phyloP scores from a whole-genome alignment of 2,797 vertebrate species.

The Columba guinea region DNA sequence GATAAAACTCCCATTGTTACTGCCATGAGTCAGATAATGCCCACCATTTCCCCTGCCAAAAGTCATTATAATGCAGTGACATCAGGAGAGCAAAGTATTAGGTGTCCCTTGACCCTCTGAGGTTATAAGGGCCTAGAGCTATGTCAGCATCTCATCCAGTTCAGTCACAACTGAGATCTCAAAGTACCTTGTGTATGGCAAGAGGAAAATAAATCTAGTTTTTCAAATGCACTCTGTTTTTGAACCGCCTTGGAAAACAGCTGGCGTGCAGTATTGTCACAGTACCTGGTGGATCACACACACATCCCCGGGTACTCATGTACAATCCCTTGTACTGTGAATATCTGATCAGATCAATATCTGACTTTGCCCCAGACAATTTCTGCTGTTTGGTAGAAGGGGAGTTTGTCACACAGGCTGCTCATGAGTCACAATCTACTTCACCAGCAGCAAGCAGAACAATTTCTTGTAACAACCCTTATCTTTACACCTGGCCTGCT shows the following conservation, averaged over 20 bases:
- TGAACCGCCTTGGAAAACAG: neutral
- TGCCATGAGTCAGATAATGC: neutral
- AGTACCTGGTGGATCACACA: neutral
- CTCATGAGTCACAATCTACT: neutral
- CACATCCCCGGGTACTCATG: neutral
- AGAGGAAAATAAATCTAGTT: neutral
- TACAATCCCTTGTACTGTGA: neutral
- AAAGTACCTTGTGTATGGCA: neutral
- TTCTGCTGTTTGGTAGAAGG: neutral
- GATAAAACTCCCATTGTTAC: neutral
- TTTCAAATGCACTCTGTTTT: neutral
- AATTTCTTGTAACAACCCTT: neutral
- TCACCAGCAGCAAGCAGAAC: neutral
- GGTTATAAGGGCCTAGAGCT: neutral
- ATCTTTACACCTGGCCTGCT: neutral
- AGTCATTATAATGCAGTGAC: neutral
- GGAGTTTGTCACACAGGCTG: neutral
- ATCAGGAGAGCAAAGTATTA: neutral
- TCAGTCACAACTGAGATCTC: neutral
- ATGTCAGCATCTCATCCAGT: neutral
- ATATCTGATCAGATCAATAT: neutral
- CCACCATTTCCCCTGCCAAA: neutral
- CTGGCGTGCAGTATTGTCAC: rapidly evolving
- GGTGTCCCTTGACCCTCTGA: neutral
- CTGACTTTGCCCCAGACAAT: neutral